Percentiles rank a stretch among this genome's conserved stretches.
These are phyloP conservation scores for Odocoileus hemionus DNA, from an alignment of 2,113 vertebrate genomes.

Conservation along the genomic window DNA sequence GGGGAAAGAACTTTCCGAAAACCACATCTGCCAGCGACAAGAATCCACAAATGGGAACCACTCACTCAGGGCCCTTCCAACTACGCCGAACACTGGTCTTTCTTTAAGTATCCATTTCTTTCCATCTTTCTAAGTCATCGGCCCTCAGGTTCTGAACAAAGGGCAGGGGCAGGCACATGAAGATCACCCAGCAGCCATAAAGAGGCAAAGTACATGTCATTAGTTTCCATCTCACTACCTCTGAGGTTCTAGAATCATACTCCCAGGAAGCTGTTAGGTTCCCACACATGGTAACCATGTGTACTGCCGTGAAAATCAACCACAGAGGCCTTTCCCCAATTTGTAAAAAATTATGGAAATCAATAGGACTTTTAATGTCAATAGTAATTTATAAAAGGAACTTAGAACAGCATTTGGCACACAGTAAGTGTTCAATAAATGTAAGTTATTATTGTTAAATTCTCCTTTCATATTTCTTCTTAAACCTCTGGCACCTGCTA, in stretches of 20 bases:
- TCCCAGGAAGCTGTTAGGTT: background rate
- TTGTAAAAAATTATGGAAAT: background rate
- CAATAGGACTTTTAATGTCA: slow-evolving; percentile 18
- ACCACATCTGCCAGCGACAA: background rate
- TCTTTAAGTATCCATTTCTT: background rate
- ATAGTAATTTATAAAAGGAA: background rate
- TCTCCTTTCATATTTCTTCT: background rate
- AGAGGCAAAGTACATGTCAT: background rate
- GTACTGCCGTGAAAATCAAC: background rate
- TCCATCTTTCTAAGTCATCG: background rate
- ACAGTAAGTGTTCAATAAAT: background rate
- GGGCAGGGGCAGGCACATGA: background rate
- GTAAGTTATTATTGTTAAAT: background rate
- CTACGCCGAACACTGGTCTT: background rate
- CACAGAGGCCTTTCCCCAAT: background rate
- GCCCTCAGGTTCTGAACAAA: background rate
- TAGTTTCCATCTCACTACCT: background rate
- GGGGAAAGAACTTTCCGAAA: background rate
- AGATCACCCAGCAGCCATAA: background rate
- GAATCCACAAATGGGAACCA: background rate
- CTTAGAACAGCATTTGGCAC: background rate
- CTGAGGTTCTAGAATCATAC: background rate
- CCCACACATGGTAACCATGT: background rate
- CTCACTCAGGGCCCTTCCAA: background rate
- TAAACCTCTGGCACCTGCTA: background rate